phyloP scores from a whole-genome alignment of 1,140 invertebrate genomes.

The Bombus pyrosoma region DNA sequence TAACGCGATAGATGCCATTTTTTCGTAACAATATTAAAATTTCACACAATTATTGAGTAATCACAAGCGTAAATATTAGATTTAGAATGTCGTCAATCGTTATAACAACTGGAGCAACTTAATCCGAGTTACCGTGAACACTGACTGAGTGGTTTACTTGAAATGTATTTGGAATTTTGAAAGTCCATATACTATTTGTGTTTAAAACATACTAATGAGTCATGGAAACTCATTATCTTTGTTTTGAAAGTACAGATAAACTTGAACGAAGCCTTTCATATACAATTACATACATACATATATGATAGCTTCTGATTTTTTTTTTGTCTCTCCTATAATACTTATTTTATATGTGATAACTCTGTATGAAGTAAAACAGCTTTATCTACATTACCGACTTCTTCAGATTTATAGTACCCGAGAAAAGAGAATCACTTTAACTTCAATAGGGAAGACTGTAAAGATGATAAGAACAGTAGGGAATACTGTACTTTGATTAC shows the following conservation, averaged over 20 bases:
- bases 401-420: neutral
- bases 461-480: neutral
- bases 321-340: neutral
- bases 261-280: too few species aligned
- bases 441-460: neutral
- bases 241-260: too few species aligned
- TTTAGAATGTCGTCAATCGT: neutral
- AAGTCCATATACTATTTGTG: neutral
- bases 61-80: constrained; percentile 19
- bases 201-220: too few species aligned
- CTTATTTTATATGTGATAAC: neutral
- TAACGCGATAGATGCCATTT: constrained; percentile 63
- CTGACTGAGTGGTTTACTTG: neutral
- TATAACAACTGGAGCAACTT: constrained; percentile 68
- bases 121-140: constrained; percentile 48
- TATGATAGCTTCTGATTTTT: too few species aligned
- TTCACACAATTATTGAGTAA: neutral
- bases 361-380: neutral
- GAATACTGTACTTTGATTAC: neutral
- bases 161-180: neutral
- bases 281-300: too few species aligned
- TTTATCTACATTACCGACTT: neutral
- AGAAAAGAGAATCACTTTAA: neutral
- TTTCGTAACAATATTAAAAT: neutral
- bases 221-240: too few species aligned